phyloP scores from a whole-genome alignment of 2,113 vertebrate species.

The Craseonycteris thonglongyai region DNA sequence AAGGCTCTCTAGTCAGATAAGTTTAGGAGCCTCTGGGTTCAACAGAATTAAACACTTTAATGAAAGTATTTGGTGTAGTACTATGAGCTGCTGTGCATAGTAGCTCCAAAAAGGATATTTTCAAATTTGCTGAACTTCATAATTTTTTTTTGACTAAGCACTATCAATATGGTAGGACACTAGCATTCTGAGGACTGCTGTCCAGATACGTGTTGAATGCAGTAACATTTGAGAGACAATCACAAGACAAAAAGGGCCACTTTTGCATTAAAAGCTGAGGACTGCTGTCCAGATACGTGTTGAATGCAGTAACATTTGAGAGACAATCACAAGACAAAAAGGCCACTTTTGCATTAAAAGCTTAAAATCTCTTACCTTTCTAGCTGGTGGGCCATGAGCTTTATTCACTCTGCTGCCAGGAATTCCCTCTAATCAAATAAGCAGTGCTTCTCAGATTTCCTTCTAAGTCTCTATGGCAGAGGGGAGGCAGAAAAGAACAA shows the following conservation, averaged over 20 bases:
- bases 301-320: background rate
- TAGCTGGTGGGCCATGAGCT: constrained; percentile 61
- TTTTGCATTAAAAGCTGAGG: too few species aligned
- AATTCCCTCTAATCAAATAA: constrained; percentile 24
- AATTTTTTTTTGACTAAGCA: background rate
- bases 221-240: background rate
- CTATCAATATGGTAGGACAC: background rate
- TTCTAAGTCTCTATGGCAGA: constrained; percentile 37
- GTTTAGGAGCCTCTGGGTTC: background rate
- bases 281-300: background rate
- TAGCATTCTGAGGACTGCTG: background rate
- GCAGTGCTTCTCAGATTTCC: constrained; percentile 23
- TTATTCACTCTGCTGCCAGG: constrained; percentile 36
- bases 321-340: constrained; percentile 20
- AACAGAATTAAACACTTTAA: background rate
- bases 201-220: background rate
- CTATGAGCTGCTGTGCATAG: background rate
- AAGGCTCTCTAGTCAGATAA: background rate
- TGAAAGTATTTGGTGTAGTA: background rate
- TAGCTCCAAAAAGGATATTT: constrained; percentile 12
- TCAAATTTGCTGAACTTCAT: background rate
- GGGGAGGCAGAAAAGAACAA: constrained; percentile 1
- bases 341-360: background rate
- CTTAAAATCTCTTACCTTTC: constrained; percentile 56
- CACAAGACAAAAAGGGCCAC: constrained; percentile 5